Conservation (phyloP, 2,888 invertebrate genomes). For the Caenorhabditis drosophilae region DNA sequence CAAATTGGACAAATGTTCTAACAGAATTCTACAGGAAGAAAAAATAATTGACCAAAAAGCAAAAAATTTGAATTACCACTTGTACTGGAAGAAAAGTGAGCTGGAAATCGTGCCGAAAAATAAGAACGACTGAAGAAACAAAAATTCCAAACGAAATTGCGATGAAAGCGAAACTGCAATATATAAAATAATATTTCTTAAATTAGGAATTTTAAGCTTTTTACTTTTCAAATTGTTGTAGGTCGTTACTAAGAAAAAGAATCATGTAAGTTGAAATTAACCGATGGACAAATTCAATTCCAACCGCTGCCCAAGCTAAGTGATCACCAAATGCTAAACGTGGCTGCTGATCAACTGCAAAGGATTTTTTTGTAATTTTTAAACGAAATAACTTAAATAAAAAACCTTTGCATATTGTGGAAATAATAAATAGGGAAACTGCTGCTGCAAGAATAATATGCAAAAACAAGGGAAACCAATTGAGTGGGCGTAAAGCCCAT, state of each 20-base stretch:
- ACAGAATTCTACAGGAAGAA: constrained; percentile 21
- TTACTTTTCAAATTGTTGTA: too few relatives aligned
- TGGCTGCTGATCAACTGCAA: constrained; percentile 18
- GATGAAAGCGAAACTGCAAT: constrained; percentile 8
- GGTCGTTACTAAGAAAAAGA: constrained; percentile 5
- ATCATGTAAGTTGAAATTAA: constrained; percentile 8
- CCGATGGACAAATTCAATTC: constrained; percentile 11
- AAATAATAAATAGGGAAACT: constrained; percentile 3
- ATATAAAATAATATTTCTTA: too few relatives aligned
- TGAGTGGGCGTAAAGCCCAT: constrained; percentile 13
- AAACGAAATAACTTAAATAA: too few relatives aligned
- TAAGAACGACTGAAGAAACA: constrained; percentile 10
- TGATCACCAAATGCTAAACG: constrained; percentile 14
- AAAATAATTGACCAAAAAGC: not conserved
- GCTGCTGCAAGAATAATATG: constrained; percentile 1
- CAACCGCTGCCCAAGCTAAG: constrained; percentile 4
- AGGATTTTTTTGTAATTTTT: not conserved
- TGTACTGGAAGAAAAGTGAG: constrained; percentile 13
- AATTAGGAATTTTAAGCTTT: too few relatives aligned
- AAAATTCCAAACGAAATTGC: constrained; percentile 7
- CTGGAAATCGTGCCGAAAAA: constrained; percentile 27
- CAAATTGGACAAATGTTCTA: constrained; percentile 8
- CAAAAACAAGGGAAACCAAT: constrained; percentile 12
- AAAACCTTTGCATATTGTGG: constrained; percentile 19
- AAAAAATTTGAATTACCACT: constrained; percentile 12